Percentiles rank a stretch among this genome's conserved stretches.
These are phyloP conservation scores for Nemapogon koenigi DNA, from an alignment of 2,888 invertebrate genomes.

Conservation along the genomic window DNA sequence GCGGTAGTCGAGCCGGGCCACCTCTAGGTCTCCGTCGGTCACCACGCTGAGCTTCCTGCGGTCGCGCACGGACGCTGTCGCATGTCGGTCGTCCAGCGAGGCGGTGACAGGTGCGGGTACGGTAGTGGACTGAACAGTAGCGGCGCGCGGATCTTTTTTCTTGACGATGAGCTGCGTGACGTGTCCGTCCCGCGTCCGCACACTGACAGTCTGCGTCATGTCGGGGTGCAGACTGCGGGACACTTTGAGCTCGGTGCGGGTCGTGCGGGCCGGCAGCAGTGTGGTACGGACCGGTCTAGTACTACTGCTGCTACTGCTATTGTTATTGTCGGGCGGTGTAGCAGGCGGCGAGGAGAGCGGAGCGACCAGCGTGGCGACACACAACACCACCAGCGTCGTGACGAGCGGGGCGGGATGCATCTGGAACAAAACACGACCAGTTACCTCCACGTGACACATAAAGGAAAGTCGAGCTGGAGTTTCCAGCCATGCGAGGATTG, in stretches of 20 bases:
- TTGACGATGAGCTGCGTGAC: conserved; percentile 80
- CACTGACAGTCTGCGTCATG: conserved; percentile 77
- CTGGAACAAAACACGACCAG: conserved; percentile 51
- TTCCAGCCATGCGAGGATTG: too few relatives aligned
- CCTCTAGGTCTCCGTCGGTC: conserved; percentile 43
- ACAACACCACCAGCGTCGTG: conserved; percentile 41
- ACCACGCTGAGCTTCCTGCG: conserved; percentile 49
- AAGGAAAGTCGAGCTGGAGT: too few relatives aligned
- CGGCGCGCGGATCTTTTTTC: conserved; percentile 67
- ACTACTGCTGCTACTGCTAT: conserved; percentile 38
- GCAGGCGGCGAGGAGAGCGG: too few relatives aligned
- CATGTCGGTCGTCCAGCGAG: conserved; percentile 36
- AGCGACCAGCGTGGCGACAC: too few relatives aligned
- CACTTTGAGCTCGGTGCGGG: conserved; percentile 78
- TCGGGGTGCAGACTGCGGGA: conserved; percentile 79
- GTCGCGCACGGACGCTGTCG: conserved; percentile 45
- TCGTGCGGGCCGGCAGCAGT: conserved; percentile 63
- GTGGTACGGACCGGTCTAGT: conserved; percentile 46
- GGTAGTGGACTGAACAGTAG: conserved; percentile 27
- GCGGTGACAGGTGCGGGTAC: conserved; percentile 38
- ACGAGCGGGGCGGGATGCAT: conserved; percentile 51
- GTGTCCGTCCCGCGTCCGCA: conserved; percentile 77
- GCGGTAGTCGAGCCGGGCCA: conserved; percentile 49
- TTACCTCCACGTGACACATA: too few relatives aligned
- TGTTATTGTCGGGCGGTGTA: conserved; percentile 29